Conservation (phyloP, 2,797 vertebrate genomes). For the Melanotaenia boesemani region DNA sequence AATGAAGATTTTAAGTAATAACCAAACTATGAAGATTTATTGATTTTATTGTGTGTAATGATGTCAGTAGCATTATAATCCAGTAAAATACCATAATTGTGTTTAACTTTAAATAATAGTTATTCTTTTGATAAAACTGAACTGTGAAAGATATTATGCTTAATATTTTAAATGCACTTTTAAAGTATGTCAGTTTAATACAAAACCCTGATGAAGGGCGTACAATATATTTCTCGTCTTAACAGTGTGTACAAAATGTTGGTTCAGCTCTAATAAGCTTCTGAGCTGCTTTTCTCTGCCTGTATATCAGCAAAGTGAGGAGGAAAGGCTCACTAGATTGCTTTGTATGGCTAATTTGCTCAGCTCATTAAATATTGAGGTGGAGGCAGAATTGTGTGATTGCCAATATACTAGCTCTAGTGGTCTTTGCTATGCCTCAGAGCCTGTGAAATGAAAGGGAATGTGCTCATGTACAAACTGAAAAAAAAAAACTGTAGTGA, state of each 20-base stretch:
- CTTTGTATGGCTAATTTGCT: conserved; percentile 83
- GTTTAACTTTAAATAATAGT: no score
- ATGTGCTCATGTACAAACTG: conserved; percentile 25
- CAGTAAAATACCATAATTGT: no score
- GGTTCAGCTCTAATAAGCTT: conserved; percentile 67
- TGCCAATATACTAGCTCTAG: conserved; percentile 77
- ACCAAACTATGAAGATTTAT: no score
- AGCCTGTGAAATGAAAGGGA: conserved; percentile 59
- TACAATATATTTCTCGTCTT: conserved; percentile 30
- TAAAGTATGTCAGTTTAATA: no score
- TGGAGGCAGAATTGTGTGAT: conserved; percentile 82
- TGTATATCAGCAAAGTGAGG: conserved; percentile 67
- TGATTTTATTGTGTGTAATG: no score
- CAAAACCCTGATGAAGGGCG: background rate
- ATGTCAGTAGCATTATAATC: no score
- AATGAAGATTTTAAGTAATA: no score
- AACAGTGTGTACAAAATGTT: conserved; percentile 48
- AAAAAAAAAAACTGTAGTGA: conserved; percentile 10
- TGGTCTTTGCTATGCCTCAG: conserved; percentile 74
- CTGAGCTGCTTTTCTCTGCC: conserved; percentile 54
- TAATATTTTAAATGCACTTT: no score
- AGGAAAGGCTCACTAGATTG: conserved; percentile 80
- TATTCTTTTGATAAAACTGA: no score
- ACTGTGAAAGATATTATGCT: no score
- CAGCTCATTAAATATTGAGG: conserved; percentile 85